Percentiles rank a stretch among this genome's conserved stretches.
phyloP scores from a whole-genome alignment of 64 coral and sea anemone genomes.

The Exaiptasia diaphana region DNA sequence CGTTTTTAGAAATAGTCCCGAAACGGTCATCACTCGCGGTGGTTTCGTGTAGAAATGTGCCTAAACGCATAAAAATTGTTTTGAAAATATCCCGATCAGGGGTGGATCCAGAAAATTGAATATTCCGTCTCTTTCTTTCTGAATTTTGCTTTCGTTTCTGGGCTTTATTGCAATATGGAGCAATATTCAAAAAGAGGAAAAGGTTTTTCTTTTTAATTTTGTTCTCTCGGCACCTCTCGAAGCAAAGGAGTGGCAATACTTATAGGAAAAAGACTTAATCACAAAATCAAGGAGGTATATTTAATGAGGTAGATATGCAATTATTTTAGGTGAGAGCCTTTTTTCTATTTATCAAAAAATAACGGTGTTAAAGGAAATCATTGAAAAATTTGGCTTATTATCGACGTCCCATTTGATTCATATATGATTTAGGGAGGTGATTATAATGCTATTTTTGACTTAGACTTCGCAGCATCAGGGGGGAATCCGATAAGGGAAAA shows the following conservation, averaged over 20 bases:
- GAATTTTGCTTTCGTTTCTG: no score
- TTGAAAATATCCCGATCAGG: no score
- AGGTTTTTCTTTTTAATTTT: neutral
- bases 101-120: no score
- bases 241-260: neutral
- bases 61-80: no score
- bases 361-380: neutral
- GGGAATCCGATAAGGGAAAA: no score
- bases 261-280: neutral
- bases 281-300: neutral
- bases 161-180: no score
- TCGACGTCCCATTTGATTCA: neutral
- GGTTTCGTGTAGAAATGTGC: no score
- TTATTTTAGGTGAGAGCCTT: neutral
- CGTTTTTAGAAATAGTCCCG: no score
- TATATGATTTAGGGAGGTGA: slow-evolving; percentile 34
- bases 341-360: slow-evolving; percentile 30
- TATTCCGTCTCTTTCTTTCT: no score
- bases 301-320: neutral
- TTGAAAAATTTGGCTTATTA: neutral
- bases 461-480: neutral
- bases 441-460: slow-evolving; percentile 29
- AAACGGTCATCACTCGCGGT: no score
- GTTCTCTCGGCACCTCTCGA: neutral
- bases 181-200: neutral